phyloP scores from a whole-genome alignment of 2,113 vertebrate species.

The Elephantulus edwardii region DNA sequence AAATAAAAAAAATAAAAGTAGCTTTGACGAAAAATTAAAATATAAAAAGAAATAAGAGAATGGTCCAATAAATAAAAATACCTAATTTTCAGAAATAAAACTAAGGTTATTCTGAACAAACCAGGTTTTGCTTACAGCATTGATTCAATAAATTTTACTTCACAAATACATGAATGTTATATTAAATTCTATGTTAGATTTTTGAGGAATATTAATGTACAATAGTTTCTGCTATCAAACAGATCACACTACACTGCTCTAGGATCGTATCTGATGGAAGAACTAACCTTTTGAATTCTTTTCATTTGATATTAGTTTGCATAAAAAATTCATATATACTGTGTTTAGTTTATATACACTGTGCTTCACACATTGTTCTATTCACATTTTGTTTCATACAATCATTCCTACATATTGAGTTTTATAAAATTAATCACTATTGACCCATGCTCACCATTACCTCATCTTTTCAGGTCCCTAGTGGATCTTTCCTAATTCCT shows the following conservation, averaged over 20 bases:
- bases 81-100: conserved; percentile 45
- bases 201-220: not conserved
- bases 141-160: conserved; percentile 26
- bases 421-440: no score
- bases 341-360: no score
- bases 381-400: no score
- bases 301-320: no score
- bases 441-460: no score
- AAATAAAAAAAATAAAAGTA: no score
- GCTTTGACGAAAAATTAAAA: no score
- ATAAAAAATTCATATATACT: no score
- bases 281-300: conserved; percentile 1
- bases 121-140: conserved; percentile 13
- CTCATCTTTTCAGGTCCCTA: no score
- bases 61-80: not conserved
- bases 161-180: conserved; percentile 22
- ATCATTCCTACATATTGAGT: no score
- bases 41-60: not conserved
- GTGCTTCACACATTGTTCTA: no score
- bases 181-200: not conserved
- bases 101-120: not conserved
- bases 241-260: not conserved
- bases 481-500: no score
- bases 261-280: conserved; percentile 12
- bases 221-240: conserved; percentile 3